Evolutionary conservation across 2,888 invertebrate species (phyloP).

Genomic region (Imbricaverruca yamaguchii): DNA sequence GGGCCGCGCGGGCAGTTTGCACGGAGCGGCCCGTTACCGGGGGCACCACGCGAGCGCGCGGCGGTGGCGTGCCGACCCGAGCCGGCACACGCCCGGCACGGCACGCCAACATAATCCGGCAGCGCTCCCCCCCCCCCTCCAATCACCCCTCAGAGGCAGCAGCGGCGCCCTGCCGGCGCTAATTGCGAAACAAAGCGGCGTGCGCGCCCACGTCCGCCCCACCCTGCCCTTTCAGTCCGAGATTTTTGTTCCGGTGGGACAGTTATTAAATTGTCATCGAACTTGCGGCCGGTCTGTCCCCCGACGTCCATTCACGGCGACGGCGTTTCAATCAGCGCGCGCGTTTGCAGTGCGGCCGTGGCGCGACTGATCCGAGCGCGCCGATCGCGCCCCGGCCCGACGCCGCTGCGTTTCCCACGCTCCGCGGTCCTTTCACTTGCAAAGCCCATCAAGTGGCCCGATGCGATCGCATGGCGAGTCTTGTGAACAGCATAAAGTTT

Average conservation of each 20-base stretch:
- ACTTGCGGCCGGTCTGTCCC: neutral
- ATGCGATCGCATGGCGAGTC: neutral
- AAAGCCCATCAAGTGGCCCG: neutral
- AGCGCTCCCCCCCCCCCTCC: neutral
- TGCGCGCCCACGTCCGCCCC: neutral
- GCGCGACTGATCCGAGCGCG: neutral
- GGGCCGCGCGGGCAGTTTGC: too few species aligned
- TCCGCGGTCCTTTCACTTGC: neutral
- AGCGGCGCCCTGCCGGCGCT: slow-evolving; percentile 11
- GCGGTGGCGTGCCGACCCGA: neutral
- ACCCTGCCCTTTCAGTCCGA: neutral
- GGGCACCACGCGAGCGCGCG: neutral
- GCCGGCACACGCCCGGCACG: neutral
- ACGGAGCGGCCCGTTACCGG: too few species aligned
- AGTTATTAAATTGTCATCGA: slow-evolving; percentile 7
- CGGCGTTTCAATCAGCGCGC: slow-evolving; percentile 3
- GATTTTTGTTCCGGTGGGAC: neutral
- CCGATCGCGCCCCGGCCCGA: neutral
- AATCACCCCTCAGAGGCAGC: neutral
- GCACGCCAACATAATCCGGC: neutral
- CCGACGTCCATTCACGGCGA: neutral
- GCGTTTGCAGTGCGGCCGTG: neutral
- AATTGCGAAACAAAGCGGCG: slow-evolving; percentile 13
- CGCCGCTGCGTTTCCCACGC: neutral
- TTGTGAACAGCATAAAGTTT: neutral